Evolutionary conservation across 2,113 vertebrate genomes (phyloP).

Genomic region (Etheostoma spectabile): DNA sequence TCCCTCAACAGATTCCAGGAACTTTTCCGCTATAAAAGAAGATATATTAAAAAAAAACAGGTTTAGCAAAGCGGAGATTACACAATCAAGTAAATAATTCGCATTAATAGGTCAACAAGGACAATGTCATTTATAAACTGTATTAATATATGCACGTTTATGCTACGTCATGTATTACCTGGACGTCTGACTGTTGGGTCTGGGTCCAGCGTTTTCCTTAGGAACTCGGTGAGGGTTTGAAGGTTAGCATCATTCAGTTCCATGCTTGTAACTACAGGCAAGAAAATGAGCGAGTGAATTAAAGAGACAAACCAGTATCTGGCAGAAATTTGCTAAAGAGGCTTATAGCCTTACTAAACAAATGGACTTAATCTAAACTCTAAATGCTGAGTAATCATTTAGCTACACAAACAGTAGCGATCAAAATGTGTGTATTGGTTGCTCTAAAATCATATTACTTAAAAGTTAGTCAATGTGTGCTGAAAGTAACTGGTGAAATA

Average conservation of each 20-base stretch:
- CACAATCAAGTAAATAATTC: background rate
- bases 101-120: background rate
- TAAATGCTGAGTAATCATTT: slow-evolving; percentile 19
- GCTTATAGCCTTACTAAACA: background rate
- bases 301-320: background rate
- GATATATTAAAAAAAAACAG: background rate
- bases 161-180: slow-evolving; percentile 80
- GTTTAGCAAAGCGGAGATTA: background rate
- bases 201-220: slow-evolving; percentile 96
- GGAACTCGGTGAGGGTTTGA: slow-evolving; percentile 94
- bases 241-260: slow-evolving; percentile 97
- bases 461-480: background rate
- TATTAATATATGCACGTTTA: background rate
- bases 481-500: background rate
- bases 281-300: background rate
- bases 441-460: no score
- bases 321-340: background rate
- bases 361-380: background rate
- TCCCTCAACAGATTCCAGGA: slow-evolving; percentile 96
- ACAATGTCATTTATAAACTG: background rate
- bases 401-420: background rate
- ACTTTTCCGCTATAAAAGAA: slow-evolving; percentile 92
- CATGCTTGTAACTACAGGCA: slow-evolving; percentile 81
- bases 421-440: background rate
- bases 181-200: slow-evolving; percentile 95